phyloP scores from a whole-genome alignment of 2,888 invertebrate species.

The Stenolophus ochropezus region DNA sequence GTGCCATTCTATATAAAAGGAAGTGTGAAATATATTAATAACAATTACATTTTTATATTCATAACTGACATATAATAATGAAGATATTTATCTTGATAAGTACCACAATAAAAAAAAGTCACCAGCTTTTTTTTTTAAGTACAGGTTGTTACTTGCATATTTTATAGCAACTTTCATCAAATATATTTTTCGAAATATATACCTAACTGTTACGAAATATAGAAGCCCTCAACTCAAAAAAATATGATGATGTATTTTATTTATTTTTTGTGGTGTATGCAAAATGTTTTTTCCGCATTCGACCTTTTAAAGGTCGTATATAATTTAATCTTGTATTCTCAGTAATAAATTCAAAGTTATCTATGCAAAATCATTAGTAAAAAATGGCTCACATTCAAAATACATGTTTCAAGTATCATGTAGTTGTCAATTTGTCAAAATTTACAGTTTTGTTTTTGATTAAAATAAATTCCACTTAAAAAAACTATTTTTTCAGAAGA shows the following conservation, averaged over 20 bases:
- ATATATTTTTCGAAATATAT: no score
- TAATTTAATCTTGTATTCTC: not conserved
- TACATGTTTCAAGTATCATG: conserved; percentile 18
- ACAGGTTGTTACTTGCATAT: no score
- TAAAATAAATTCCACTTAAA: conserved; percentile 3
- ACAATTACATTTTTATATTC: not conserved
- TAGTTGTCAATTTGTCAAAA: conserved; percentile 42
- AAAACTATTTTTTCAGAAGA: not conserved
- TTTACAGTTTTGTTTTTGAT: conserved; percentile 45
- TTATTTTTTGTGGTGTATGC: not conserved
- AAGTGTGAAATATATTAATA: not conserved
- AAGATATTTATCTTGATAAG: no score
- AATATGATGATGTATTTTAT: no score
- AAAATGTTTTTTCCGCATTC: not conserved
- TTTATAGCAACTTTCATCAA: no score
- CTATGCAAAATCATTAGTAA: not conserved
- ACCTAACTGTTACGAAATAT: no score
- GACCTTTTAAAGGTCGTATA: not conserved
- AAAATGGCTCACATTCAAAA: conserved; percentile 21
- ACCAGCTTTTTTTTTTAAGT: no score
- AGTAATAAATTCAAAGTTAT: conserved; percentile 9
- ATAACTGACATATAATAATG: not conserved
- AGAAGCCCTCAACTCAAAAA: no score
- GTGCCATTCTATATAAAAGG: not conserved
- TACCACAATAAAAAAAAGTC: no score